These are phyloP conservation scores for Serripes groenlandicus DNA, from an alignment of 2,888 invertebrate genomes.

Conservation along the genomic window DNA sequence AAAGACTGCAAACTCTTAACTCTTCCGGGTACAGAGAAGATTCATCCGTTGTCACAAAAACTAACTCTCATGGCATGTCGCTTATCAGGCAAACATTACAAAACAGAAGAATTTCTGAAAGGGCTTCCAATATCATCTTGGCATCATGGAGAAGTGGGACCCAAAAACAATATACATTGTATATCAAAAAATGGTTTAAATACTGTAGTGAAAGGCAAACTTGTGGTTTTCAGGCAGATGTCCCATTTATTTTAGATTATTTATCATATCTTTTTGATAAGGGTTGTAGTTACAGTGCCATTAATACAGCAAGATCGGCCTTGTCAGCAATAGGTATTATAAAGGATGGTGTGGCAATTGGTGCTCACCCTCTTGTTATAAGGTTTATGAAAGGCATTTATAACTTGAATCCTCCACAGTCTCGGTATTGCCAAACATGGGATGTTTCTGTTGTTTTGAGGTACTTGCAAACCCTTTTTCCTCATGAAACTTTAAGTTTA, in stretches of 20 bases:
- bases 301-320: constrained; percentile 32
- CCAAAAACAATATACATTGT: constrained; percentile 41
- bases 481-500: constrained; percentile 3
- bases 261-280: constrained; percentile 14
- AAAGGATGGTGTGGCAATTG: constrained; percentile 15
- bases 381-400: constrained; percentile 25
- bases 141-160: constrained; percentile 28
- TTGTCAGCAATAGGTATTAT: constrained; percentile 19
- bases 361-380: constrained; percentile 17
- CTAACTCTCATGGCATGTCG: constrained; percentile 23
- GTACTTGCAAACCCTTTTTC: neutral
- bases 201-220: constrained; percentile 37
- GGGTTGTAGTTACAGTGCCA: constrained; percentile 27
- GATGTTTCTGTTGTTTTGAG: constrained; percentile 28
- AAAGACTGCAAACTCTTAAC: neutral
- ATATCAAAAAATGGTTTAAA: constrained; percentile 26
- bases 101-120: constrained; percentile 21
- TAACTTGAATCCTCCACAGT: constrained; percentile 1
- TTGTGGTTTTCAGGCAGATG: constrained; percentile 20
- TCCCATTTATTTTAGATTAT: constrained; percentile 19
- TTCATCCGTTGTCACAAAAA: constrained; percentile 32
- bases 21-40: constrained; percentile 3
- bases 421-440: constrained; percentile 15
- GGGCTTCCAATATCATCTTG: constrained; percentile 24
- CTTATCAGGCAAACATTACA: constrained; percentile 26